Conservation (phyloP, 2,888 invertebrate genomes). For the Trichopoda pennipes region DNA sequence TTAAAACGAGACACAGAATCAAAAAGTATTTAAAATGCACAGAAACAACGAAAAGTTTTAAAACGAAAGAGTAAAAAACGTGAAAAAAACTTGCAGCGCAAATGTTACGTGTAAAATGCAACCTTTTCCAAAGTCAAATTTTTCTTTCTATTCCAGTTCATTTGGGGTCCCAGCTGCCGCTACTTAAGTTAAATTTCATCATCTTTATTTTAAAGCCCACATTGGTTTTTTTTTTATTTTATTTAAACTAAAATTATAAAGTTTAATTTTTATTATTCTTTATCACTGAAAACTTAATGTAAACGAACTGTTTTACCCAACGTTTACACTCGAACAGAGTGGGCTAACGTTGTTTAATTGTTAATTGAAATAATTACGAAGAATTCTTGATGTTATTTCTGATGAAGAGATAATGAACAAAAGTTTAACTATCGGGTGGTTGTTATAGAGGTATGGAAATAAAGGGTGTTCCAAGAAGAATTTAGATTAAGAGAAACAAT, state of each 20-base stretch:
- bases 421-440: not conserved
- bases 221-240: not conserved
- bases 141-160: constrained; percentile 15
- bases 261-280: constrained; percentile 17
- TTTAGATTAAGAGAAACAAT: too few species aligned
- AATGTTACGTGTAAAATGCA: constrained; percentile 62
- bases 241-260: constrained; percentile 21
- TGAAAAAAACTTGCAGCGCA: constrained; percentile 29
- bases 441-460: too few species aligned
- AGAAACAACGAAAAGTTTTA: too few species aligned
- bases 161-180: not conserved
- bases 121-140: constrained; percentile 50
- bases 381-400: not conserved
- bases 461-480: too few species aligned
- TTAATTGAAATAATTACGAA: constrained; percentile 14
- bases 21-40: too few species aligned
- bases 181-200: constrained; percentile 8
- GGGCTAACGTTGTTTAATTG: constrained; percentile 5
- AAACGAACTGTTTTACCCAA: not conserved
- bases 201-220: constrained; percentile 20
- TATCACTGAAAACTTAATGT: constrained; percentile 7
- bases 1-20: not conserved
- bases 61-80: not conserved
- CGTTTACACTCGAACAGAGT: not conserved
- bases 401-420: not conserved